A percentile compares a stretch with the other conserved stretches of the same genome.
Evolutionary conservation across 2,797 vertebrate genomes (phyloP).

Genomic region (Acanthornis magna): DNA sequence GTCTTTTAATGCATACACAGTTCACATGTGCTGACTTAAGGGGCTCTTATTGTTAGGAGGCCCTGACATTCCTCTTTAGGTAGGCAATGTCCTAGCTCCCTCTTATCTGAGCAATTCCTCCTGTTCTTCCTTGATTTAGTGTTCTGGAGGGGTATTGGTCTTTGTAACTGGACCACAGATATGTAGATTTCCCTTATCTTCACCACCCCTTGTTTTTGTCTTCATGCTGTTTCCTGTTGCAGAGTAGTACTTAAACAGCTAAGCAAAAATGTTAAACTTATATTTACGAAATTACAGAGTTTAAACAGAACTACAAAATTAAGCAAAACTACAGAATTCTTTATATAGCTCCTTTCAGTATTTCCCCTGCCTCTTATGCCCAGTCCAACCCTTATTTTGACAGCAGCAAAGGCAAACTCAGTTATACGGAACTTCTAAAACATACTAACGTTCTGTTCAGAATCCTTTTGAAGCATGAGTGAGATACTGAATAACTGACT

Average conservation of each 20-base stretch:
- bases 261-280: neutral
- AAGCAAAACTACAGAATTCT: neutral
- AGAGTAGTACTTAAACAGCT: neutral
- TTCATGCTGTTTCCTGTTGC: neutral
- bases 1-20: accelerated
- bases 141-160: neutral
- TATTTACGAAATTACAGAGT: accelerated
- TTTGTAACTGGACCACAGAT: neutral
- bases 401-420: neutral
- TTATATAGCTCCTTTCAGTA: neutral
- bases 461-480: neutral
- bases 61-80: neutral
- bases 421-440: neutral
- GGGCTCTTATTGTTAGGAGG: no score
- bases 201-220: neutral
- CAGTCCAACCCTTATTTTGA: neutral
- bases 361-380: neutral
- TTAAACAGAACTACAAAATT: neutral
- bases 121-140: neutral
- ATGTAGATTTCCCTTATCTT: neutral
- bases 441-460: neutral
- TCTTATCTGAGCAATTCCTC: neutral
- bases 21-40: neutral
- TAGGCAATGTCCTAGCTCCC: neutral
- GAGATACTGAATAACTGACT: neutral